Percentiles rank a stretch among this genome's conserved stretches.
Evolutionary conservation across 35 echinoderm and acorn worm species (phyloP).

Genomic region (Holothuria glaberrima): DNA sequence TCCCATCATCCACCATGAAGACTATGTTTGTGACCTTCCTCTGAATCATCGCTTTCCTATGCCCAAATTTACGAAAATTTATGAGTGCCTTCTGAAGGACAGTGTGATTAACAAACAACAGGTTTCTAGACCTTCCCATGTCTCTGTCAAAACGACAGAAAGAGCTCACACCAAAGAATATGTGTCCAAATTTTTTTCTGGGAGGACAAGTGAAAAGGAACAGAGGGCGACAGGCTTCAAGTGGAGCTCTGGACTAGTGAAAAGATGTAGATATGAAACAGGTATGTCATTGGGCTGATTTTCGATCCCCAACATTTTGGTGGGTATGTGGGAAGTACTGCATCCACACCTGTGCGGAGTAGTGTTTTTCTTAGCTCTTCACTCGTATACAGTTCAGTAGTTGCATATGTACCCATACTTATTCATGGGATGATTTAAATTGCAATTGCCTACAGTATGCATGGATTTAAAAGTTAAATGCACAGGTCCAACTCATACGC

Average conservation of each 20-base stretch:
- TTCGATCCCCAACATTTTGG: too few relatives aligned
- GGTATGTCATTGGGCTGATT: too few relatives aligned
- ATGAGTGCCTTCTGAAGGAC: conserved; percentile 64
- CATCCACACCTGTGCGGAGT: too few relatives aligned
- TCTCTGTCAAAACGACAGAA: conserved; percentile 34
- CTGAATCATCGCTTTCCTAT: conserved; percentile 80
- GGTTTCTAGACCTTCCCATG: conserved; percentile 34
- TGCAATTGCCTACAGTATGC: too few relatives aligned
- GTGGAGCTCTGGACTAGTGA: conserved; percentile 74
- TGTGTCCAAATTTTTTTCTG: conserved; percentile 73
- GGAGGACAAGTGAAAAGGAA: conserved; percentile 70
- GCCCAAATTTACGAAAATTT: conserved; percentile 77
- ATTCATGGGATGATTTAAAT: too few relatives aligned
- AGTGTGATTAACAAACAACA: conserved; percentile 59
- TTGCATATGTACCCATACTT: too few relatives aligned
- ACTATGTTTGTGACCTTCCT: conserved; percentile 75
- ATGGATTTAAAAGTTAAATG: too few relatives aligned
- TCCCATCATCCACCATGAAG: conserved; percentile 80
- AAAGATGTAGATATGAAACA: conserved; percentile 79
- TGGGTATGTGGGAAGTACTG: too few relatives aligned
- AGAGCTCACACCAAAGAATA: conserved; percentile 77
- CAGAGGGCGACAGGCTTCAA: conserved; percentile 74
- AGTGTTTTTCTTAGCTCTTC: too few relatives aligned
- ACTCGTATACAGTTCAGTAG: too few relatives aligned
- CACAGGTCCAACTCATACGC: too few relatives aligned